Evolutionary conservation across 92 coral and sea anemone genomes (phyloP).

Genomic region (Palythoa caribaeorum): DNA sequence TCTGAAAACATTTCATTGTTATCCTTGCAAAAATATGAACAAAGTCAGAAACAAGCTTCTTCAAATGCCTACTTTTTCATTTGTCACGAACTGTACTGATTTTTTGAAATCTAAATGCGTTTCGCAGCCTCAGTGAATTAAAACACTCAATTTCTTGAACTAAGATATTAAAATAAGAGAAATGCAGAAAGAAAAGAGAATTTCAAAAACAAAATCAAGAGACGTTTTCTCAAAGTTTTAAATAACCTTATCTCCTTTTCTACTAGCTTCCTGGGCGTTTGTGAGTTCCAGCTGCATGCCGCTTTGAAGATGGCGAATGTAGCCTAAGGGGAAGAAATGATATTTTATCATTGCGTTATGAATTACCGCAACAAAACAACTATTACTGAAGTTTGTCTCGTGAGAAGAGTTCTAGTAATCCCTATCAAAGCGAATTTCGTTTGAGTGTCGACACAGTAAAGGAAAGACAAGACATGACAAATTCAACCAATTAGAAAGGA

Average conservation of each 20-base stretch:
- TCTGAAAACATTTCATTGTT: too few relatives aligned
- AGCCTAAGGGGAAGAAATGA: constrained; percentile 50
- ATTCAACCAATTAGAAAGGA: too few relatives aligned
- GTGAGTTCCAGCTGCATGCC: constrained; percentile 74
- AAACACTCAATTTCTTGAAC: not conserved
- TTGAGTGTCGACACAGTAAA: too few relatives aligned
- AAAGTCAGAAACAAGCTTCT: too few relatives aligned
- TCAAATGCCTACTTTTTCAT: too few relatives aligned
- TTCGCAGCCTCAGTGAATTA: too few relatives aligned
- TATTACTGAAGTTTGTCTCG: not conserved
- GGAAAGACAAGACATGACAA: too few relatives aligned
- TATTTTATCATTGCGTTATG: not conserved
- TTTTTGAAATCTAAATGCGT: too few relatives aligned
- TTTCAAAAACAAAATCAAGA: not conserved
- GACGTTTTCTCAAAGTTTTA: not conserved
- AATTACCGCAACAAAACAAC: not conserved
- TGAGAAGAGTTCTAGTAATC: too few relatives aligned
- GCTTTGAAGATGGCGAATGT: constrained; percentile 73
- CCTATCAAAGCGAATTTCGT: not conserved
- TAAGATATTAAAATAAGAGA: not conserved
- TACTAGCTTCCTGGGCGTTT: constrained; percentile 77
- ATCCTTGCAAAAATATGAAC: too few relatives aligned
- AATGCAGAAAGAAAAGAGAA: not conserved
- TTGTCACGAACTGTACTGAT: too few relatives aligned
- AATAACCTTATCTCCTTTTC: constrained; percentile 76